These are phyloP conservation scores for Congeria kusceri DNA, from an alignment of 2,888 invertebrate genomes.

Conservation along the genomic window DNA sequence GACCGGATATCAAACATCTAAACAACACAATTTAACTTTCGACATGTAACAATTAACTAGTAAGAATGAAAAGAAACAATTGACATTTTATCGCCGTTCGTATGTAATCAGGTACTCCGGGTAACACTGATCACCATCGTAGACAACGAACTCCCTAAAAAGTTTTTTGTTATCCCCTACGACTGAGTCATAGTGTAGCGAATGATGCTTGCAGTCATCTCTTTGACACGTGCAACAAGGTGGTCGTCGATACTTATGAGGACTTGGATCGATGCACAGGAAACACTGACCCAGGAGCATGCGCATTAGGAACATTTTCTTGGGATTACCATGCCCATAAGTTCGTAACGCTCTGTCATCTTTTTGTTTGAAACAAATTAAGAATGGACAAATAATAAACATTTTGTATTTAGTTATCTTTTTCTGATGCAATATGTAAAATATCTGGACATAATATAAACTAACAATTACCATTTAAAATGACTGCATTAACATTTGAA, in stretches of 20 bases:
- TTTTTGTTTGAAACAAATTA: too few species aligned
- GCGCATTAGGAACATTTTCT: conserved; percentile 68
- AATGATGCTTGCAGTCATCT: conserved; percentile 51
- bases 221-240: conserved; percentile 58
- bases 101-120: conserved; percentile 75
- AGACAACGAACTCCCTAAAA: conserved; percentile 74
- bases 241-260: conserved; percentile 60
- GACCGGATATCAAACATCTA: too few species aligned
- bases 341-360: conserved; percentile 55
- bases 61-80: too few species aligned
- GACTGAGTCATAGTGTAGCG: conserved; percentile 61
- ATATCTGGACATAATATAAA: too few species aligned
- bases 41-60: too few species aligned
- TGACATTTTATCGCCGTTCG: conserved; percentile 54
- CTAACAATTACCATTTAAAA: too few species aligned
- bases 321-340: conserved; percentile 27
- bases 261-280: conserved; percentile 49
- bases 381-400: too few species aligned
- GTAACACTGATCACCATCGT: conserved; percentile 67
- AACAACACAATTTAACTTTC: too few species aligned
- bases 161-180: conserved; percentile 63
- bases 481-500: background rate
- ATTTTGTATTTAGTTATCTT: too few species aligned
- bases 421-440: too few species aligned
- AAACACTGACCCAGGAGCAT: conserved; percentile 66